Evolutionary conservation across 2,888 invertebrate genomes (phyloP), one percentile per base, ranked within the genome.

Genomic region (Eurytoma adleriae): DNA sequence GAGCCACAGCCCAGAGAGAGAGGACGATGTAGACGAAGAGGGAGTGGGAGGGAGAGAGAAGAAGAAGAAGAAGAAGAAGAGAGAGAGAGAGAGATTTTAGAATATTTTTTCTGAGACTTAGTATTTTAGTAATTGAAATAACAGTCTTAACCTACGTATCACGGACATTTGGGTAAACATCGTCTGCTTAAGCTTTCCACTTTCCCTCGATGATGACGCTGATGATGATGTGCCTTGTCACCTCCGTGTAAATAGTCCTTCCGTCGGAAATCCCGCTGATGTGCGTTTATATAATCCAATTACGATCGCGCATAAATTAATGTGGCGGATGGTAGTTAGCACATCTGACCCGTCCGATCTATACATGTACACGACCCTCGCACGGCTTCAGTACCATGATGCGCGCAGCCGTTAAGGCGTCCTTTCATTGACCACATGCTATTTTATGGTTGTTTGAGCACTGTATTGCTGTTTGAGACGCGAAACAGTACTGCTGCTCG

Each of bases 251-350:
- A 30, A 62, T 5, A 3, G 30, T 27, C 62, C 40, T 40, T 40
- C 40, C 40, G 48, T 48, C 48, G 30, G n/a, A n/a, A 56, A 71
- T 50, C 61, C 61, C 71, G 48, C 48, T 61, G 50, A 50, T 24
- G 7, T 7, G 40, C 4, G 52, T 30, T 18, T 64, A 30, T 64
- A 64, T 73, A 64, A 73, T 73, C 72, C 72, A 73, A 73, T 73
- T 64, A 64, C 64, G 72, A 64, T 73, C 54, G 27, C 30, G 40
- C 62, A 73, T 59, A 64, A 73, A 73, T 73, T 73, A 73, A 73
- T 59, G 16, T 71, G n/a, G 10, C 66, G 66, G 18, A 4, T 4
- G 56, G 27, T 20, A 69, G 68, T 69, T 69, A 69, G 54, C 54
- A 30, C 57, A 24, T 40, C 67, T 48, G 40, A 24, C 14, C 27